phyloP scores from a whole-genome alignment of 2,113 vertebrate species.

The Trochalopteron elliotii region DNA sequence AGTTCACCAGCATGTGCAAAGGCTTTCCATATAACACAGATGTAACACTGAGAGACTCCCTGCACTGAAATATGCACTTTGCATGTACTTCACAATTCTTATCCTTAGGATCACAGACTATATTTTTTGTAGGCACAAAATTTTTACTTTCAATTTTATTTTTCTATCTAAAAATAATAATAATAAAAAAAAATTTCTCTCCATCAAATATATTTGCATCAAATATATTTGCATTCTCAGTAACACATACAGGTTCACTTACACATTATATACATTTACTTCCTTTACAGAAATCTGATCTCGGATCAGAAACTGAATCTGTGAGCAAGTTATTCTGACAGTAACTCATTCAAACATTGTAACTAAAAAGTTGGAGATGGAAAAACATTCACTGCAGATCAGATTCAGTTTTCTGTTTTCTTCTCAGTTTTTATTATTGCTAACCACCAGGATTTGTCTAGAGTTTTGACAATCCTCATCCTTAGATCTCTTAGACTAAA shows the following conservation, averaged over 20 bases:
- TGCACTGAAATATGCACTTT: not conserved
- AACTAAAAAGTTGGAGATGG: not conserved
- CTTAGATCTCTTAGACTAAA: not conserved
- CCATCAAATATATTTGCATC: not conserved
- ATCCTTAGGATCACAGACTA: not conserved
- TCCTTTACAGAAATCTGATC: not conserved
- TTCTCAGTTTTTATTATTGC: not conserved
- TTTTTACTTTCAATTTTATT: not conserved
- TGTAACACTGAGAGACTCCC: not conserved
- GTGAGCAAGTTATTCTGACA: not conserved
- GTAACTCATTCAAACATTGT: not conserved
- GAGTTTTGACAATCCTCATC: not conserved
- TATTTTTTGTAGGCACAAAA: not conserved
- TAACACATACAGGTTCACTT: rapidly evolving
- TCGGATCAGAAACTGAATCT: not conserved
- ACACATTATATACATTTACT: not conserved
- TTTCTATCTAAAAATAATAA: not conserved
- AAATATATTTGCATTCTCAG: not conserved
- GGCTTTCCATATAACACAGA: not conserved
- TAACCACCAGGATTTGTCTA: not conserved
- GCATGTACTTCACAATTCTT: not conserved
- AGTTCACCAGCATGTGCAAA: not conserved
- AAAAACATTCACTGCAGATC: not conserved
- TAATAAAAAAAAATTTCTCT: not conserved
- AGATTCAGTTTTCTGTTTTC: not conserved